phyloP scores from a whole-genome alignment of 2,888 invertebrate species.

The Lysandra bellargus region DNA sequence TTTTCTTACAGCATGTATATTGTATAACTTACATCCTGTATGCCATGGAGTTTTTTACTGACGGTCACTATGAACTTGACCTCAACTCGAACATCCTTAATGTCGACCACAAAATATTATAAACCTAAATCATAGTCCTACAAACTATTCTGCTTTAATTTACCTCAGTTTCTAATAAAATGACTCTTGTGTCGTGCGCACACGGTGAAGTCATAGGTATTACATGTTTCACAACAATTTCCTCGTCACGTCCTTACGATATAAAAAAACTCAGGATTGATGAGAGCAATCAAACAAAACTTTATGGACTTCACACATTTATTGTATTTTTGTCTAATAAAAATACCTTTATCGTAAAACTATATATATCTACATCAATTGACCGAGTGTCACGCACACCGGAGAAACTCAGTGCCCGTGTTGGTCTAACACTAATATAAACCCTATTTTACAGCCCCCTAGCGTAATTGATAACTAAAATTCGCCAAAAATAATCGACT shows the following conservation, averaged over 20 bases:
- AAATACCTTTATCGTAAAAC: slow-evolving; percentile 75
- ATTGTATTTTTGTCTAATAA: slow-evolving; percentile 81
- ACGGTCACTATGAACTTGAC: not conserved
- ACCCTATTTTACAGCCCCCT: slow-evolving; percentile 70
- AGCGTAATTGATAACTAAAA: slow-evolving; percentile 37
- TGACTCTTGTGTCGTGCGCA: too few species aligned
- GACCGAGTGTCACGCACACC: slow-evolving; percentile 58
- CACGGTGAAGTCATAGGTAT: too few species aligned
- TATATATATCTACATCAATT: slow-evolving; percentile 78
- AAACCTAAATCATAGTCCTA: too few species aligned
- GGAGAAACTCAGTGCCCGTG: not conserved
- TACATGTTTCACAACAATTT: not conserved
- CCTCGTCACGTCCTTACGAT: not conserved
- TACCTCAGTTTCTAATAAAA: too few species aligned
- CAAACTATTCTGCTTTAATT: too few species aligned
- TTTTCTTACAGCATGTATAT: not conserved
- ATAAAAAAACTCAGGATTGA: not conserved
- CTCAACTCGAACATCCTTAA: not conserved
- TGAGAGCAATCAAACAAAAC: slow-evolving; percentile 46
- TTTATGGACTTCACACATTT: slow-evolving; percentile 78
- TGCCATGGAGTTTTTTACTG: not conserved
- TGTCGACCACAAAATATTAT: not conserved
- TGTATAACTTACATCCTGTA: not conserved
- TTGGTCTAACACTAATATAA: slow-evolving; percentile 48
- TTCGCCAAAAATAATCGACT: slow-evolving; percentile 49